A percentile compares a stretch with the other conserved stretches of the same genome.
These are phyloP conservation scores for Drosophila trichaetosa DNA, from an alignment of 2,888 invertebrate species.

Conservation along the genomic window DNA sequence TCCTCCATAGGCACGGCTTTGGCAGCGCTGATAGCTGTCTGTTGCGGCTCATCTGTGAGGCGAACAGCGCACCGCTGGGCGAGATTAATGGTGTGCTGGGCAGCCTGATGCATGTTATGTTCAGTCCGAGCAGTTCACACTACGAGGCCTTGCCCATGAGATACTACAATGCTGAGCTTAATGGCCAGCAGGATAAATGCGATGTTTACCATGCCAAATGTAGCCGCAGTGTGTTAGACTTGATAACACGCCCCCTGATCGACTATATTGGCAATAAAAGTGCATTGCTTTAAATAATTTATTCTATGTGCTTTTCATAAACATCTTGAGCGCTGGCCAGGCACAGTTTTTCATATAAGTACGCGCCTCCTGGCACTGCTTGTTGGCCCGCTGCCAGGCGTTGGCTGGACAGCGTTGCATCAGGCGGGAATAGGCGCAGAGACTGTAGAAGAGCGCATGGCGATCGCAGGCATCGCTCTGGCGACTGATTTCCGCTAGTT, in stretches of 20 bases:
- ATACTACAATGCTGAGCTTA: constrained; percentile 79
- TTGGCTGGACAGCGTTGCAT: constrained; percentile 52
- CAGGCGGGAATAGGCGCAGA: constrained; percentile 63
- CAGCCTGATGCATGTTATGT: constrained; percentile 87
- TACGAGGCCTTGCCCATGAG: constrained; percentile 69
- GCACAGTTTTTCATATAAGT: constrained; percentile 51
- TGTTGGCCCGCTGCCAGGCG: constrained; percentile 55
- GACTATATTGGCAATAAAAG: constrained; percentile 46
- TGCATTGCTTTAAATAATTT: neutral
- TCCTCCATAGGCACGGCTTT: constrained; percentile 57
- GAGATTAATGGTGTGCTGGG: constrained; percentile 88
- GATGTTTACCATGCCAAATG: constrained; percentile 58
- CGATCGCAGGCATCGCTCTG: constrained; percentile 65
- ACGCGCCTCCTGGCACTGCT: constrained; percentile 52
- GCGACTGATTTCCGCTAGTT: constrained; percentile 47
- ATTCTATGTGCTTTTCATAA: constrained; percentile 60
- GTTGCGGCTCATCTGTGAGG: constrained; percentile 89
- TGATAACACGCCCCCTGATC: constrained; percentile 75
- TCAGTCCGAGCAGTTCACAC: constrained; percentile 77
- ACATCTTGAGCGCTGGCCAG: constrained; percentile 64
- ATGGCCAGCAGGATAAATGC: constrained; percentile 70
- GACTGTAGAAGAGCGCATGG: constrained; percentile 69
- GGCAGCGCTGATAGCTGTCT: constrained; percentile 86
- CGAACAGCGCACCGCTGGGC: constrained; percentile 84
- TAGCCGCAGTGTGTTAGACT: constrained; percentile 70